phyloP scores from a whole-genome alignment of 2,797 vertebrate species.

The Eremophila alpestris region DNA sequence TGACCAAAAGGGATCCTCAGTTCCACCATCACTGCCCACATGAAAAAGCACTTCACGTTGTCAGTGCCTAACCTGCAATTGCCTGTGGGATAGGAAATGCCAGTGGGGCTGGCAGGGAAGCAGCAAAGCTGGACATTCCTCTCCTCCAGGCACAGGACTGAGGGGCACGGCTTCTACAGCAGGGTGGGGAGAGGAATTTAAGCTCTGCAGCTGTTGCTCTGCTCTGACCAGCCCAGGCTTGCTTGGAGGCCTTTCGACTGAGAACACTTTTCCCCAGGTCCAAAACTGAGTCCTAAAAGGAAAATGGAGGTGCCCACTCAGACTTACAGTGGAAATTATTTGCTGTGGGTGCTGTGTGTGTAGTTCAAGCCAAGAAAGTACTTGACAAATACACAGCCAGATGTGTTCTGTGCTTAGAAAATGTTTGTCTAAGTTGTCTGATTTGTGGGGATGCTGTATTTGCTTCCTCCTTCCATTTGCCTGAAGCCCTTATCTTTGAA shows the following conservation, averaged over 20 bases:
- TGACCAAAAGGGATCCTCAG: neutral
- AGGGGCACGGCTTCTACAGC: neutral
- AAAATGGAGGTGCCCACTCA: neutral
- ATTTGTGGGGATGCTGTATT: neutral
- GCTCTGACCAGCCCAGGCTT: neutral
- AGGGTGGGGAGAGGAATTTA: slow-evolving; percentile 13
- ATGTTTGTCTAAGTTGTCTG: neutral
- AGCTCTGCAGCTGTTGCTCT: slow-evolving; percentile 32
- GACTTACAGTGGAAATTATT: neutral
- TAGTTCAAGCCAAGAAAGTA: neutral
- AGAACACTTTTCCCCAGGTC: neutral
- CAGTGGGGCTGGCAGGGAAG: neutral
- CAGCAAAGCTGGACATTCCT: neutral
- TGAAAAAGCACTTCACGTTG: neutral
- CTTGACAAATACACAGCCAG: neutral
- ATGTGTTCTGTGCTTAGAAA: neutral
- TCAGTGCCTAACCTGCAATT: accelerated
- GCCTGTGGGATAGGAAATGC: neutral
- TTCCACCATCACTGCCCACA: neutral
- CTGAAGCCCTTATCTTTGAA: neutral
- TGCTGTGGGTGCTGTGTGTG: neutral
- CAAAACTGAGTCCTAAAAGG: neutral
- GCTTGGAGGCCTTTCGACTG: neutral
- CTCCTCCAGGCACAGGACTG: neutral
- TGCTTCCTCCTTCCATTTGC: neutral